Percentiles rank a stretch among this genome's conserved stretches.
Conservation (phyloP, 1,140 invertebrate genomes). For the Popillia japonica region DNA sequence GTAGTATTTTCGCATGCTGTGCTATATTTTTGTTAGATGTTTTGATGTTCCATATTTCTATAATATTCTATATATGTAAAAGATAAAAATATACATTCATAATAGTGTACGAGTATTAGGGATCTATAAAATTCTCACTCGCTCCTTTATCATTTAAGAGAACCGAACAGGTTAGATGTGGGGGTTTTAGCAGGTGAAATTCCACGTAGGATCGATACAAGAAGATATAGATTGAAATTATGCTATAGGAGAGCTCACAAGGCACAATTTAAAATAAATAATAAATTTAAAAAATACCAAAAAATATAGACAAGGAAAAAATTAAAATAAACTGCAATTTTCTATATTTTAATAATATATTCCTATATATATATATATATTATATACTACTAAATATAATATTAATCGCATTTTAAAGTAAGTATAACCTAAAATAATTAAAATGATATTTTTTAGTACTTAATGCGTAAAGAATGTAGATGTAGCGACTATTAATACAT, state of each 20-base stretch:
- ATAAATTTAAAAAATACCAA: constrained; percentile 43
- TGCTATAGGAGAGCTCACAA: constrained; percentile 51
- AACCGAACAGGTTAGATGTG: neutral
- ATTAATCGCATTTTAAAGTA: neutral
- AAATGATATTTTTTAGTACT: constrained; percentile 9
- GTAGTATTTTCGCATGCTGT: constrained; percentile 39
- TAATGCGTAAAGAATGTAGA: neutral
- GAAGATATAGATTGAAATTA: neutral
- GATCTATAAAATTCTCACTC: neutral
- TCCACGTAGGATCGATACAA: too few relatives aligned
- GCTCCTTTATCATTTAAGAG: neutral
- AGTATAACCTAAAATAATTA: constrained; percentile 3
- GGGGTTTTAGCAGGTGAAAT: neutral
- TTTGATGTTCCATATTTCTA: constrained; percentile 52
- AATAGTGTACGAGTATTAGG: neutral
- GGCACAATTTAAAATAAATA: constrained; percentile 52
- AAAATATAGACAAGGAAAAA: constrained; percentile 44
- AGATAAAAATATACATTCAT: neutral
- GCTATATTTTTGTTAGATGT: constrained; percentile 48
- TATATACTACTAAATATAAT: neutral
- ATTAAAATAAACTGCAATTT: neutral
- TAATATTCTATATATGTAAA: neutral
- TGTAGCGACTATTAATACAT: neutral
- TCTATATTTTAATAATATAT: constrained; percentile 20
- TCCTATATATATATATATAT: neutral